These are phyloP conservation scores for Dipodomys merriami DNA, from an alignment of 2,113 vertebrate genomes.

Conservation along the genomic window DNA sequence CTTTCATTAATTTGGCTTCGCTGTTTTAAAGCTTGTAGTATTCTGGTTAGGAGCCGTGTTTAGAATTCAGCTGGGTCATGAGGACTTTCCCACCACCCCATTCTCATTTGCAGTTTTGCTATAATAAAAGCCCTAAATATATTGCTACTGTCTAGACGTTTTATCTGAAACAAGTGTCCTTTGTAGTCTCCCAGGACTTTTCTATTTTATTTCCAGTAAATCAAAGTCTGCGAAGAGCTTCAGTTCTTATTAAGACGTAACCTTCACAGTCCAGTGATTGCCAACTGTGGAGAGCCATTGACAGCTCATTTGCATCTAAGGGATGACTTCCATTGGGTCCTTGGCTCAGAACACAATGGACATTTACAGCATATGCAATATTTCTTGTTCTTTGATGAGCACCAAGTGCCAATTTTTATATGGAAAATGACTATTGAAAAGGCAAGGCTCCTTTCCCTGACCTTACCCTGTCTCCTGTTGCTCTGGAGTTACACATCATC, in stretches of 20 bases:
- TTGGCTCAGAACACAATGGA: constrained; percentile 91
- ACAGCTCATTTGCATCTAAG: constrained; percentile 96
- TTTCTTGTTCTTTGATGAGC: constrained; percentile 88
- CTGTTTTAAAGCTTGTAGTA: constrained; percentile 80
- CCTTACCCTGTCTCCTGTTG: constrained; percentile 82
- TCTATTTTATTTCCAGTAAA: constrained; percentile 98
- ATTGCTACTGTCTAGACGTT: constrained; percentile 92
- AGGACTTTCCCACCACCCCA: constrained; percentile 87
- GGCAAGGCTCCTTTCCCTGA: constrained; percentile 81
- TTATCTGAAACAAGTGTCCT: constrained; percentile 94
- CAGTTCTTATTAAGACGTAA: constrained; percentile 93
- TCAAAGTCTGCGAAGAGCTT: constrained; percentile 93
- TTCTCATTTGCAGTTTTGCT: constrained; percentile 91
- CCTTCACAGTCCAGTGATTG: constrained; percentile 94
- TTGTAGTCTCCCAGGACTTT: constrained; percentile 92
- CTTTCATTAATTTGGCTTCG: constrained; percentile 81
- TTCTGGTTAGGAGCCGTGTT: constrained; percentile 81
- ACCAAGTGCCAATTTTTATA: constrained; percentile 87
- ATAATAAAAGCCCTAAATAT: constrained; percentile 92
- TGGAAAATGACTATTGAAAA: constrained; percentile 81
- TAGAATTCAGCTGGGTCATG: constrained; percentile 87
- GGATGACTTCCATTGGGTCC: constrained; percentile 96
- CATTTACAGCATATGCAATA: constrained; percentile 90
- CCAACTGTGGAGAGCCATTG: constrained; percentile 89
- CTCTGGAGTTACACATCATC: constrained; percentile 58